phyloP scores from a whole-genome alignment of 1,140 invertebrate genomes.

The Vanessa atalanta region DNA sequence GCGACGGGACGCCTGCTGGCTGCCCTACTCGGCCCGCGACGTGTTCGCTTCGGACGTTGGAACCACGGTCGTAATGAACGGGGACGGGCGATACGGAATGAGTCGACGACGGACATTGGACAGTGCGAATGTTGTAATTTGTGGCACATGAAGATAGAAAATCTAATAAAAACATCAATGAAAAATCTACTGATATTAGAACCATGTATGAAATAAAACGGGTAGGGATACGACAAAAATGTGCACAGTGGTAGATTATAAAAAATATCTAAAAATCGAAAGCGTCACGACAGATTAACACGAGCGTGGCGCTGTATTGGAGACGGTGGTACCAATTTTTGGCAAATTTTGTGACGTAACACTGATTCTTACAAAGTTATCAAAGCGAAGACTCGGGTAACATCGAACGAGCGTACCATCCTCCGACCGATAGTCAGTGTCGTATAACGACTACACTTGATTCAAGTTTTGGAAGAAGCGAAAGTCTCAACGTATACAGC shows the following conservation, averaged over 20 bases:
- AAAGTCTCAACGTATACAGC: slow-evolving; percentile 77
- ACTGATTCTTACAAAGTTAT: not conserved
- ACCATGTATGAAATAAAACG: slow-evolving; percentile 28
- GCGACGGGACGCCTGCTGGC: too few relatives aligned
- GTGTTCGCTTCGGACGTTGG: too few relatives aligned
- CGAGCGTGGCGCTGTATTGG: slow-evolving; percentile 62
- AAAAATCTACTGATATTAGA: slow-evolving; percentile 32
- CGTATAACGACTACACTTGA: slow-evolving; percentile 50
- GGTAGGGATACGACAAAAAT: slow-evolving; percentile 43
- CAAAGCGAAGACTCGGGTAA: slow-evolving; percentile 36
- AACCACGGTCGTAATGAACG: too few relatives aligned
- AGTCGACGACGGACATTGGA: not conserved
- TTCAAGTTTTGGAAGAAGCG: slow-evolving; percentile 68
- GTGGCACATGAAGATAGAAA: slow-evolving; percentile 25
- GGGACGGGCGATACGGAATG: not conserved
- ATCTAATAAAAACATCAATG: slow-evolving; percentile 39
- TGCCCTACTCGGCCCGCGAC: too few relatives aligned
- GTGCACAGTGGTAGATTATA: slow-evolving; percentile 39
- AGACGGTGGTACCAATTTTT: slow-evolving; percentile 42
- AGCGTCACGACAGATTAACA: slow-evolving; percentile 50
- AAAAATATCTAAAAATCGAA: slow-evolving; percentile 37
- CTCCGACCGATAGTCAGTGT: slow-evolving; percentile 75
- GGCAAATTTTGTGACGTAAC: slow-evolving; percentile 11
- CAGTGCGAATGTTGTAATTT: slow-evolving; percentile 18
- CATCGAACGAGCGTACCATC: slow-evolving; percentile 71